Conservation (phyloP, 2,888 invertebrate genomes). For the Archips xylosteana region DNA sequence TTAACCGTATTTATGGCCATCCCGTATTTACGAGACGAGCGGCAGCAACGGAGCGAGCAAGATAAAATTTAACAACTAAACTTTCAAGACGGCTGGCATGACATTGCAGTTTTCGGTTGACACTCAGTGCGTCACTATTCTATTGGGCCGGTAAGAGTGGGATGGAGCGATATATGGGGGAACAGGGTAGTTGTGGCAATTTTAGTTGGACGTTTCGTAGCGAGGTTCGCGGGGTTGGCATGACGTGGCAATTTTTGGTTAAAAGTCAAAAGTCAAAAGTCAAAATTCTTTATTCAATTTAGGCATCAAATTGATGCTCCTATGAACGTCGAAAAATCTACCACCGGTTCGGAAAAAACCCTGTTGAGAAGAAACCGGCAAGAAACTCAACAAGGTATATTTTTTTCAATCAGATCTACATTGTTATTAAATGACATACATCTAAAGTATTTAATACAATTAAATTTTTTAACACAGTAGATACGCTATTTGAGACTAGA, state of each 20-base stretch:
- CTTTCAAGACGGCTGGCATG: slow-evolving; percentile 50
- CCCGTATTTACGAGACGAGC: slow-evolving; percentile 57
- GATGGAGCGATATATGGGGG: background rate
- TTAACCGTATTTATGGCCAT: slow-evolving; percentile 58
- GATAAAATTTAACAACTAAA: slow-evolving; percentile 63
- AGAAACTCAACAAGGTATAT: too few species aligned
- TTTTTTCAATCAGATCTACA: too few species aligned
- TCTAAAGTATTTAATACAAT: too few species aligned
- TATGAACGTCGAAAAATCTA: too few species aligned
- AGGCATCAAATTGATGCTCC: too few species aligned
- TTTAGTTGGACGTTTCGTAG: background rate
- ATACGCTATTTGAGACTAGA: too few species aligned
- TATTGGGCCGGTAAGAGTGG: background rate
- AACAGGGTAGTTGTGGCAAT: background rate
- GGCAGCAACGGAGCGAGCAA: slow-evolving; percentile 53
- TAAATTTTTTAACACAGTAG: too few species aligned
- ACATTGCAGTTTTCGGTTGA: slow-evolving; percentile 42
- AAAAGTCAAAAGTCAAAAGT: too few species aligned
- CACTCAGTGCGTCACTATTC: background rate
- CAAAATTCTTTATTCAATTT: too few species aligned
- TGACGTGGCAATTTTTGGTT: background rate
- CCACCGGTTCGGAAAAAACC: too few species aligned
- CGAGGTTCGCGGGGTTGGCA: background rate
- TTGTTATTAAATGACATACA: too few species aligned
- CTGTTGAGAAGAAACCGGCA: too few species aligned